A percentile compares a stretch with the other conserved stretches of the same genome.
phyloP scores from a whole-genome alignment of 2,888 invertebrate species.

The Phalera bucephala region DNA sequence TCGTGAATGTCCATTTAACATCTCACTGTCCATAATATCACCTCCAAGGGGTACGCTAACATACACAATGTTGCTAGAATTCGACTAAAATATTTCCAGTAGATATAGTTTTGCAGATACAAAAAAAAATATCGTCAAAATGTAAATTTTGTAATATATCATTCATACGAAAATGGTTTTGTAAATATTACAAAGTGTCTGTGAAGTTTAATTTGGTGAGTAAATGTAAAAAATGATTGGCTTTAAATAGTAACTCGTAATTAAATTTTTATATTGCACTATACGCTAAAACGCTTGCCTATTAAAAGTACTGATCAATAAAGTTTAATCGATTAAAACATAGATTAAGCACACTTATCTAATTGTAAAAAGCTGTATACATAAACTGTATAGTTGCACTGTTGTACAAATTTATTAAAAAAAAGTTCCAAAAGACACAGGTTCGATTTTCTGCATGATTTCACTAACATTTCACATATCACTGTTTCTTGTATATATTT shows the following conservation, averaged over 20 bases:
- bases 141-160: background rate
- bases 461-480: slow-evolving; percentile 14
- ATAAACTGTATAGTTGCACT: no score
- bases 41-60: slow-evolving; percentile 14
- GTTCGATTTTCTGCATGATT: slow-evolving; percentile 10
- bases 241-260: slow-evolving; percentile 17
- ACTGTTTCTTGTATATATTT: no score
- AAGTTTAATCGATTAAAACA: no score
- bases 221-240: slow-evolving; percentile 25
- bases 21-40: background rate
- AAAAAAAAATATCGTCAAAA: no score
- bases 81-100: no score
- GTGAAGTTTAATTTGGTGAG: slow-evolving; percentile 34
- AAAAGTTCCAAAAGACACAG: no score
- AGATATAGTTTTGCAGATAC: background rate
- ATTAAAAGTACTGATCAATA: slow-evolving; percentile 31
- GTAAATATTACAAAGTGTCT: slow-evolving; percentile 14
- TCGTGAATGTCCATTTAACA: slow-evolving; percentile 11
- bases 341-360: no score
- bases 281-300: slow-evolving; percentile 28
- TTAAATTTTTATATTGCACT: slow-evolving; percentile 20
- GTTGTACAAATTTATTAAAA: no score
- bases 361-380: no score
- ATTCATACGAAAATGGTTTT: background rate
- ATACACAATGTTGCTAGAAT: no score